Base-by-base conservation (phyloP, 92 coral and sea anemone species). In the Blastomussa wellsi region DNA sequence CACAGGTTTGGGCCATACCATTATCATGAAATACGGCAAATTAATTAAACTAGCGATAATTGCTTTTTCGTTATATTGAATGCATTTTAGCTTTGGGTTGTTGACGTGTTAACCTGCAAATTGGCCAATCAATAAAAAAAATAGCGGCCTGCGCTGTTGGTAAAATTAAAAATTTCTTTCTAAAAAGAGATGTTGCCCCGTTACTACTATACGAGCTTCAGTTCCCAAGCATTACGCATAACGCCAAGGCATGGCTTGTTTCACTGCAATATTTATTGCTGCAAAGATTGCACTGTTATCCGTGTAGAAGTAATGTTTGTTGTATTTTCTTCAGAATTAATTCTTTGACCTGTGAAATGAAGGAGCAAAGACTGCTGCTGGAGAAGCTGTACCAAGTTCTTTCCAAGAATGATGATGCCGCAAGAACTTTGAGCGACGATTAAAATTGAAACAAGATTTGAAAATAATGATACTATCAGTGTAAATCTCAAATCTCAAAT, bases 361-460 rank as follows among this genome's bases (percentile, higher is more conserved):
- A 35, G 66, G 84, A 81, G 10, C 84, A 81, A 48, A 32, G 84
- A 15, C 1, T 32, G 2, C 76, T 81, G 41, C 53, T 81, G 47
- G 84, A 81, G 35, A 47, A 48, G 47, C 22, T 81, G 64, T 35
- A 67, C 35, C 39, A 81, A 81, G 35, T 44, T 0, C 68, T 81
- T 15, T 32, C 41, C 49, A 28, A 44, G 66, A 68, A 29, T 44
- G 84, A 49, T 12, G 84, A 49, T 12, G 35, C 53, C 31, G 48
- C 49, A 55, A 48, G 33, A 36, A 44, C 29, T 67, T 68, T 81
- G 39, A 81, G 41, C 66, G 84, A 81, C 35, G 77, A 68, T 41
- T 68, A 60, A 64, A 16, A n/a, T 28, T 5, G 17, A n/a, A 24
- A 24, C 26, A 24, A 28, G 32, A 62, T 62, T 62, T 62, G 35